Conservation (phyloP, 2,113 vertebrate species). For the Glaucomys volans region DNA sequence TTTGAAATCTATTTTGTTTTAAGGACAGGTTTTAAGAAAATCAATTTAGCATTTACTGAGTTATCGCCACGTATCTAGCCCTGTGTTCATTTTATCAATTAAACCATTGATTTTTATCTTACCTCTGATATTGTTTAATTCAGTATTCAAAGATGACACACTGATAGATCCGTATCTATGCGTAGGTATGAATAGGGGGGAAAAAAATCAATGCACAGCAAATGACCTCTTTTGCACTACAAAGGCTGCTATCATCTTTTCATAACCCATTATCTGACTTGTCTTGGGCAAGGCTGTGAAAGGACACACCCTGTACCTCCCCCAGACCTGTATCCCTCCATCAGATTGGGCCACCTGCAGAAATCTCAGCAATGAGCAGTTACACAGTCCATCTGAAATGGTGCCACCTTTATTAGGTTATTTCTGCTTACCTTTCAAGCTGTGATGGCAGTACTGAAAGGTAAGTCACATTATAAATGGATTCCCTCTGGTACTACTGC, state of each 20-base stretch:
- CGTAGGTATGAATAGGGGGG: background rate
- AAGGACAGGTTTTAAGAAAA: constrained; percentile 54
- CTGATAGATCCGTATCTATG: background rate
- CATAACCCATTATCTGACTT: background rate
- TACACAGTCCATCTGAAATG: constrained; percentile 3
- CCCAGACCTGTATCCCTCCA: background rate
- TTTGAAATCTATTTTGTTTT: constrained; percentile 64
- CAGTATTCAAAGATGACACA: constrained; percentile 56
- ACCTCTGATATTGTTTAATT: constrained; percentile 63
- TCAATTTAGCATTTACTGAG: constrained; percentile 49
- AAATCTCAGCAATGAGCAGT: background rate
- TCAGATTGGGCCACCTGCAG: background rate
- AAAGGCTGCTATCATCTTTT: background rate
- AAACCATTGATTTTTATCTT: constrained; percentile 64
- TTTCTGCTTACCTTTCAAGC: background rate
- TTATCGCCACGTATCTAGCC: background rate
- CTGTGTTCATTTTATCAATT: constrained; percentile 55
- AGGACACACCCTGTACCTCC: background rate
- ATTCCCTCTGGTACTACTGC: background rate
- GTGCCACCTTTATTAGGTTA: background rate
- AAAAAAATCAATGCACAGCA: background rate
- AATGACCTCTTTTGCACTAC: background rate
- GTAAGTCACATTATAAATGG: constrained; percentile 12
- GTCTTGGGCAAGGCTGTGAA: background rate
- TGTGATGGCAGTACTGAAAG: background rate